Conservation (phyloP, 2,888 invertebrate species). For the Limenitis camilla region DNA sequence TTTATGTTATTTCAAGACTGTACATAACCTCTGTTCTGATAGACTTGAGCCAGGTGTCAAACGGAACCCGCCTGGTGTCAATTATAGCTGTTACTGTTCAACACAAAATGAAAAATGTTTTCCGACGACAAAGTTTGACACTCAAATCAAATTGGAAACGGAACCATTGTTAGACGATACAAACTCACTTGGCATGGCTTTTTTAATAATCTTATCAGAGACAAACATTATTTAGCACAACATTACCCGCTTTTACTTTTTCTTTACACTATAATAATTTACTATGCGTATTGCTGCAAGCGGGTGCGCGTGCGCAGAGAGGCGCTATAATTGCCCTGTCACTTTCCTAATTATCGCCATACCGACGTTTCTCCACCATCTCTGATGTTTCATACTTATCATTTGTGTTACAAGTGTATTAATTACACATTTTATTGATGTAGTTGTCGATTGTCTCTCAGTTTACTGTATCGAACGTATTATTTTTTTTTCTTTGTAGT, state of each 20-base stretch:
- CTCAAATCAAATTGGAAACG: neutral
- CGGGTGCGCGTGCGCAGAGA: conserved; percentile 32
- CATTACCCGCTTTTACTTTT: conserved; percentile 4
- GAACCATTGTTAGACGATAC: too few relatives aligned
- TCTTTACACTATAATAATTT: neutral
- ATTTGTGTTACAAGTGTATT: conserved; percentile 18
- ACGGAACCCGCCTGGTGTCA: too few relatives aligned
- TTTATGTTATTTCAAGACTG: neutral
- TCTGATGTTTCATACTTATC: conserved; percentile 27
- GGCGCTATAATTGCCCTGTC: conserved; percentile 61
- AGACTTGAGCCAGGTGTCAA: too few relatives aligned
- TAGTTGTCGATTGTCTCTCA: conserved; percentile 11
- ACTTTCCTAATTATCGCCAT: conserved; percentile 63
- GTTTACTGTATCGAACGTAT: too few relatives aligned
- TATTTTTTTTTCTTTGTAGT: neutral
- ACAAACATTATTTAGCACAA: too few relatives aligned
- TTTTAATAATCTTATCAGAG: too few relatives aligned
- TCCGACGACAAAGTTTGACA: too few relatives aligned
- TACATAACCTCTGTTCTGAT: neutral
- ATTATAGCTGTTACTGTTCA: too few relatives aligned
- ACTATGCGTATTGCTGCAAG: conserved; percentile 7
- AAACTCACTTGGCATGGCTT: too few relatives aligned
- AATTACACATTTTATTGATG: conserved; percentile 11
- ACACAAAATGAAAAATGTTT: too few relatives aligned
- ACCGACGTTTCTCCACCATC: conserved; percentile 52